phyloP scores from a whole-genome alignment of 2,113 vertebrate species.

The Semicossyphus pulcher region DNA sequence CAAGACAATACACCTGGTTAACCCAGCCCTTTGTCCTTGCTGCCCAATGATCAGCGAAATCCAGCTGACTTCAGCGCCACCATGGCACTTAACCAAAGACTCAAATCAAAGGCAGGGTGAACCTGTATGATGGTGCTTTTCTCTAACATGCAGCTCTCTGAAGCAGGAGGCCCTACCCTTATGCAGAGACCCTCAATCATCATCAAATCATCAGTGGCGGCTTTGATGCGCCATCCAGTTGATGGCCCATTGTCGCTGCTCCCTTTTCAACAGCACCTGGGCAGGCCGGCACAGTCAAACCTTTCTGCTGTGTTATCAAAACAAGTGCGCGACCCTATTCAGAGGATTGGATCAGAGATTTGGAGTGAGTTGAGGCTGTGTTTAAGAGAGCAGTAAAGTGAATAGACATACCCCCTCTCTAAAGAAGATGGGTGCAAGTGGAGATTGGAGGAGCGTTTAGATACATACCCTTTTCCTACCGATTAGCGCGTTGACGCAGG shows the following conservation, averaged over 20 bases:
- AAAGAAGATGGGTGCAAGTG: background rate
- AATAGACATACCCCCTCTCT: constrained; percentile 14
- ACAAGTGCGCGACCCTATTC: constrained; percentile 51
- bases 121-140: constrained; percentile 60
- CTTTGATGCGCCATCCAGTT: constrained; percentile 74
- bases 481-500: too few relatives aligned
- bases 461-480: too few relatives aligned
- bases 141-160: constrained; percentile 50
- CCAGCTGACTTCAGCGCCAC: constrained; percentile 66
- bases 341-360: constrained; percentile 14
- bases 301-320: constrained; percentile 61
- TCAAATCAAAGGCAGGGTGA: constrained; percentile 62
- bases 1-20: constrained; percentile 62
- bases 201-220: constrained; percentile 58
- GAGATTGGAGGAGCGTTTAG: background rate
- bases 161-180: constrained; percentile 71
- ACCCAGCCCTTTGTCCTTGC: constrained; percentile 50
- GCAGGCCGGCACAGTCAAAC: constrained; percentile 37
- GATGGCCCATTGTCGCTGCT: constrained; percentile 62
- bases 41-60: constrained; percentile 43
- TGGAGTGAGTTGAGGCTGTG: constrained; percentile 15
- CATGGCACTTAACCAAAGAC: constrained; percentile 50
- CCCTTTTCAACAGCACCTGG: constrained; percentile 67
- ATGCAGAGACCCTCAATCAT: constrained; percentile 68
- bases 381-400: constrained; percentile 25